A percentile compares a stretch with the other conserved stretches of the same genome.
Conservation (phyloP, 2,888 invertebrate genomes). For the Microdon myrmicae region DNA sequence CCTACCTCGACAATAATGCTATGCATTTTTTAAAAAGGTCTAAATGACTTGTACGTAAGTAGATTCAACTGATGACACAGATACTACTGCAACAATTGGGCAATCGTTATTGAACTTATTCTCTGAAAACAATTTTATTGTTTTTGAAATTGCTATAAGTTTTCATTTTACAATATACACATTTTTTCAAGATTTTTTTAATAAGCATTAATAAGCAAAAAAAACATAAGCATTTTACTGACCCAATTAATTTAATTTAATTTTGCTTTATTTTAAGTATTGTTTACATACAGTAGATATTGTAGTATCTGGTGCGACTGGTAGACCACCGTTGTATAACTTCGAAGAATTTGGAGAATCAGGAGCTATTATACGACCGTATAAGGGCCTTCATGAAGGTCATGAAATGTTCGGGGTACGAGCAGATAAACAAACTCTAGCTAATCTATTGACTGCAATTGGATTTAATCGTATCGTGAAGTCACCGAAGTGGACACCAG, state of each 20-base stretch:
- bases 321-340: constrained; percentile 65
- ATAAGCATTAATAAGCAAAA: too few species aligned
- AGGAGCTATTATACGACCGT: constrained; percentile 64
- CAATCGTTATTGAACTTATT: too few species aligned
- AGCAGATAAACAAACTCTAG: constrained; percentile 53
- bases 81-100: too few species aligned
- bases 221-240: too few species aligned
- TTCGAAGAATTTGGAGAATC: constrained; percentile 63
- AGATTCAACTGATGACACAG: too few species aligned
- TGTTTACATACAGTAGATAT: constrained; percentile 23
- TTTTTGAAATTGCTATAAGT: too few species aligned
- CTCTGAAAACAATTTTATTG: too few species aligned
- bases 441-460: constrained; percentile 52
- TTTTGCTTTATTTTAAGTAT: constrained; percentile 8
- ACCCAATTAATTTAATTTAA: too few species aligned
- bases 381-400: constrained; percentile 53
- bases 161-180: not conserved
- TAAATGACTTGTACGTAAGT: too few species aligned
- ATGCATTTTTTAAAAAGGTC: too few species aligned
- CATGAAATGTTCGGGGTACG: constrained; percentile 41
- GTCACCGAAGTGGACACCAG: constrained; percentile 48
- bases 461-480: constrained; percentile 47
- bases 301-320: constrained; percentile 40
- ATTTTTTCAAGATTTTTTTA: not conserved
- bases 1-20: too few species aligned